Conservation (phyloP, 2,888 invertebrate species). For the Trissolcus brochymenae region DNA sequence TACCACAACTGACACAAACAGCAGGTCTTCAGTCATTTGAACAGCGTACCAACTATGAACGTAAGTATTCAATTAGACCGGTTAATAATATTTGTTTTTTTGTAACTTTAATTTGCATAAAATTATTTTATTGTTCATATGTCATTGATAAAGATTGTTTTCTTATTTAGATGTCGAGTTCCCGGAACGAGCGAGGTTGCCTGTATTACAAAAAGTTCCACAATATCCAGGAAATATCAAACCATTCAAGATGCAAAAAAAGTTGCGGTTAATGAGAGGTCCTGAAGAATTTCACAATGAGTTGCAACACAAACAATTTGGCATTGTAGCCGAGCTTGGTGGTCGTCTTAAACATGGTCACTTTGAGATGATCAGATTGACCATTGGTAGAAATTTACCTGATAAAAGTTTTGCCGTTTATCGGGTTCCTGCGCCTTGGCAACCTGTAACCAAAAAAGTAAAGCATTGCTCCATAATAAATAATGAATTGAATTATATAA, state of each 20-base stretch:
- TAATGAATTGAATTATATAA: background rate
- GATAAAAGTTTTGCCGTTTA: slow-evolving; percentile 94
- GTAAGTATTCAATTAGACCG: background rate
- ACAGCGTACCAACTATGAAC: too few species aligned
- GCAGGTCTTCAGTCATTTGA: too few species aligned
- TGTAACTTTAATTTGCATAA: background rate
- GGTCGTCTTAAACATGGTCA: slow-evolving; percentile 89
- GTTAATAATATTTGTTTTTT: background rate
- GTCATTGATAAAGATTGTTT: background rate
- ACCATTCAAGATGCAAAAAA: slow-evolving; percentile 91
- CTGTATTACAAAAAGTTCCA: slow-evolving; percentile 85
- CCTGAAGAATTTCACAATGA: slow-evolving; percentile 91
- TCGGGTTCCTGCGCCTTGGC: slow-evolving; percentile 97
- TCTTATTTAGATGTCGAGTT: slow-evolving; percentile 63
- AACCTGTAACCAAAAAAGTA: slow-evolving; percentile 90
- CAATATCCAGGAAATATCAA: slow-evolving; percentile 81
- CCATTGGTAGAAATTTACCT: slow-evolving; percentile 87
- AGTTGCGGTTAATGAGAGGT: slow-evolving; percentile 90
- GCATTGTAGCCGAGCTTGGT: slow-evolving; percentile 86
- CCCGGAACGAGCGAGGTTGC: slow-evolving; percentile 83
- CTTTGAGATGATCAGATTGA: slow-evolving; percentile 91
- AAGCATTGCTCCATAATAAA: background rate
- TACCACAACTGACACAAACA: too few species aligned
- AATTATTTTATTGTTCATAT: background rate
- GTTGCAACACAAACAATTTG: slow-evolving; percentile 93